These are phyloP conservation scores for Rhinogobio ventralis DNA, from an alignment of 2,797 vertebrate genomes.

Conservation along the genomic window DNA sequence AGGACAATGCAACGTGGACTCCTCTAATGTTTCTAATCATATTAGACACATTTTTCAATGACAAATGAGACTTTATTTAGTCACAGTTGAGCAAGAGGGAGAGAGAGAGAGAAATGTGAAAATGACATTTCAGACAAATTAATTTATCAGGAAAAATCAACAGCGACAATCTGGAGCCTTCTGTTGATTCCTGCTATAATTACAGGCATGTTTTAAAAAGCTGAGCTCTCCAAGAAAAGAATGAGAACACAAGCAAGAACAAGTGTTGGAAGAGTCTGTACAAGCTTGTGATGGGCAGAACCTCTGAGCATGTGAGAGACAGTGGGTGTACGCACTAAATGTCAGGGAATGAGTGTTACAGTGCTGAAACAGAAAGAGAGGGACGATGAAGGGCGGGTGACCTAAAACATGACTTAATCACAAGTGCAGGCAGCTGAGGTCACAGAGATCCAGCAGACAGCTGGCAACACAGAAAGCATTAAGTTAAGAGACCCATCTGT, in stretches of 20 bases:
- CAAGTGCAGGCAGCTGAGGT: slow-evolving; percentile 50
- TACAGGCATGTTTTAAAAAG: slow-evolving; percentile 45
- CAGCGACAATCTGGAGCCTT: slow-evolving; percentile 47
- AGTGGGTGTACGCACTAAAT: slow-evolving; percentile 35
- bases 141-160: slow-evolving; percentile 49
- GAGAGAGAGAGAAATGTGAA: background rate
- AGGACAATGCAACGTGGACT: too few species aligned
- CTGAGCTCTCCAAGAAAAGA: slow-evolving; percentile 19
- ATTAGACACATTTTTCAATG: background rate
- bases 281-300: slow-evolving; percentile 56
- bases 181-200: slow-evolving; percentile 27
- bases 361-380: background rate
- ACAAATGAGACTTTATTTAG: slow-evolving; percentile 7
- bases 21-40: background rate
- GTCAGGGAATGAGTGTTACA: background rate
- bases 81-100: slow-evolving; percentile 17
- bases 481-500: slow-evolving; percentile 64
- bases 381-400: slow-evolving; percentile 52
- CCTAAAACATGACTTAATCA: slow-evolving; percentile 65
- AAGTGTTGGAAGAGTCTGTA: background rate
- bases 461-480: slow-evolving; percentile 41
- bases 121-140: slow-evolving; percentile 43
- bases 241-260: background rate
- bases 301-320: slow-evolving; percentile 7
- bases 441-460: slow-evolving; percentile 35